These are phyloP conservation scores for Vireo griseus DNA, from an alignment of 2,797 vertebrate genomes.

Conservation along the genomic window DNA sequence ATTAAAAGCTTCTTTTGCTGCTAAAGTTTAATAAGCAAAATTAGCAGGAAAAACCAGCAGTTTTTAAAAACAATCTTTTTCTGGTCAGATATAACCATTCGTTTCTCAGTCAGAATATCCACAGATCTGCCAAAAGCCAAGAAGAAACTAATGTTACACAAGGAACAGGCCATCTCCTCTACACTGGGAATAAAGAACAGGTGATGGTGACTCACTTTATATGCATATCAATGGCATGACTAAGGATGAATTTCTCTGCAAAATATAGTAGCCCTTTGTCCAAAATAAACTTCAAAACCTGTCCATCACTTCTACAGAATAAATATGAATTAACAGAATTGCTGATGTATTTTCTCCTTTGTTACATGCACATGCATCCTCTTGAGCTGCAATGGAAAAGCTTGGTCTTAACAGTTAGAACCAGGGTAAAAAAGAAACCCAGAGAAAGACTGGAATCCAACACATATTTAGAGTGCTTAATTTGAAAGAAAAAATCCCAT, in stretches of 20 bases:
- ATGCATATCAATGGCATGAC: neutral
- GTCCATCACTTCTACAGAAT: neutral
- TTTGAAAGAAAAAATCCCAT: neutral
- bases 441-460: neutral
- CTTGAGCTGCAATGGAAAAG: neutral
- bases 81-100: neutral
- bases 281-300: neutral
- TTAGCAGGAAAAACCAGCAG: neutral
- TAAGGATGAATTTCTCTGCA: constrained; percentile 28
- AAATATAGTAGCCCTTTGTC: neutral
- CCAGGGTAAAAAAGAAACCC: neutral
- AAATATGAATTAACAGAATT: neutral
- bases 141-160: neutral
- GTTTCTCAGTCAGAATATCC: neutral
- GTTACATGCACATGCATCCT: neutral
- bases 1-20: neutral
- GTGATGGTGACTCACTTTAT: constrained; percentile 5
- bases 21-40: constrained; percentile 6
- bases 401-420: neutral
- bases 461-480: neutral
- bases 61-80: neutral
- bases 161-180: neutral
- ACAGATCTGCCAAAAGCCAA: neutral
- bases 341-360: neutral
- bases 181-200: neutral